A percentile compares a stretch with the other conserved stretches of the same genome.
Evolutionary conservation across 2,888 invertebrate species (phyloP).

Genomic region (Erebia ligea): DNA sequence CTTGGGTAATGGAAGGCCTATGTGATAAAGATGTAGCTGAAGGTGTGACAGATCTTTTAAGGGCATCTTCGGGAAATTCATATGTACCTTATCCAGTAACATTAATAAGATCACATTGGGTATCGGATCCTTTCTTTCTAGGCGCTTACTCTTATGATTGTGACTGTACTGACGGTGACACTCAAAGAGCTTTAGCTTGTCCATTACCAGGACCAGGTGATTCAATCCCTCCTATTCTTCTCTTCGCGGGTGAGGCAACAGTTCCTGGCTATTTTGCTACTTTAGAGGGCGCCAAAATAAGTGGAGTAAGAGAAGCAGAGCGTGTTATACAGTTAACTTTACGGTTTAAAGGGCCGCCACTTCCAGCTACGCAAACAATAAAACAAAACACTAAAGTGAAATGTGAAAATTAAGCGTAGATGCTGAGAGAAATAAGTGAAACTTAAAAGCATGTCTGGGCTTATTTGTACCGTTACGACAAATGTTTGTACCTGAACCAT

Average conservation of each 20-base stretch:
- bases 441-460: not conserved
- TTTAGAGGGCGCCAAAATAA: slow-evolving; percentile 89
- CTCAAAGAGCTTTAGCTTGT: slow-evolving; percentile 81
- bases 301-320: slow-evolving; percentile 91
- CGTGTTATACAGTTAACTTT: slow-evolving; percentile 86
- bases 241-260: slow-evolving; percentile 93
- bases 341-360: slow-evolving; percentile 74
- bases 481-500: not conserved
- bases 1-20: slow-evolving; percentile 85
- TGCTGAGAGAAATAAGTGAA: not conserved
- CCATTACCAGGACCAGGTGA: slow-evolving; percentile 85
- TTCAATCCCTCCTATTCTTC: slow-evolving; percentile 86
- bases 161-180: slow-evolving; percentile 58
- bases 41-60: slow-evolving; percentile 84
- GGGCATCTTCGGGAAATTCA: slow-evolving; percentile 83
- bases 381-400: slow-evolving; percentile 19
- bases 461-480: not conserved
- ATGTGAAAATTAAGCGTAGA: slow-evolving; percentile 11
- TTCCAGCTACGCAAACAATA: slow-evolving; percentile 45
- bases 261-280: slow-evolving; percentile 88
- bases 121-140: slow-evolving; percentile 87
- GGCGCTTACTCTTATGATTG: slow-evolving; percentile 87
- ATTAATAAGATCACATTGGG: slow-evolving; percentile 88
- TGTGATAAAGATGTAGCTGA: slow-evolving; percentile 87
- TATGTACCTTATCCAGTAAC: slow-evolving; percentile 87